Percentiles rank a stretch among this genome's conserved stretches.
Conservation (phyloP, 2,797 vertebrate species). For the Dermochelys coriacea region DNA sequence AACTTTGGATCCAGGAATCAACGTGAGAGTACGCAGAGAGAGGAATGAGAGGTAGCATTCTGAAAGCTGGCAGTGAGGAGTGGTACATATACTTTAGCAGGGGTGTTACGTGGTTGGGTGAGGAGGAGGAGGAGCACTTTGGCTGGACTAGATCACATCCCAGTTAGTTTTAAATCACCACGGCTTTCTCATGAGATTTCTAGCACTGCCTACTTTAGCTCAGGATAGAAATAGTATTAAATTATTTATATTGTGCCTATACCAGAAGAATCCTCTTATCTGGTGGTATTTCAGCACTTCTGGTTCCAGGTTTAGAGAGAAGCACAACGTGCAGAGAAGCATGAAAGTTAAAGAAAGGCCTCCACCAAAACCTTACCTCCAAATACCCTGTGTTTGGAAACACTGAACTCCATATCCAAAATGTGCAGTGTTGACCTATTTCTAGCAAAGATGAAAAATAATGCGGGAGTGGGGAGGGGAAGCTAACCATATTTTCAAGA, state of each 20-base stretch:
- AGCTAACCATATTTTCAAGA: not conserved
- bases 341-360: not conserved
- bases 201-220: not conserved
- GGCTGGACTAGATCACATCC: not conserved
- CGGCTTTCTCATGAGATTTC: not conserved
- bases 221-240: not conserved
- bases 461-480: not conserved
- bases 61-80: not conserved
- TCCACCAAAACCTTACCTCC: not conserved
- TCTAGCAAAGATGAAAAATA: not conserved
- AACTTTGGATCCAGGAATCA: slow-evolving; percentile 1
- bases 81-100: not conserved
- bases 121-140: not conserved
- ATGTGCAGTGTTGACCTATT: not conserved
- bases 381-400: not conserved
- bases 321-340: not conserved
- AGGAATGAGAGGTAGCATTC: slow-evolving; percentile 10
- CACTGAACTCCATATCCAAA: not conserved
- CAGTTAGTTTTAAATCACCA: not conserved
- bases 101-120: not conserved
- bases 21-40: not conserved
- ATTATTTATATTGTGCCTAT: not conserved
- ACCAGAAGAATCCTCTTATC: slow-evolving; percentile 6
- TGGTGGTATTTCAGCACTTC: slow-evolving; percentile 3
- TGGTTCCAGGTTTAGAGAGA: not conserved